Evolutionary conservation across 1,140 invertebrate genomes (phyloP).

Genomic region (Macrobrachium nipponense): DNA sequence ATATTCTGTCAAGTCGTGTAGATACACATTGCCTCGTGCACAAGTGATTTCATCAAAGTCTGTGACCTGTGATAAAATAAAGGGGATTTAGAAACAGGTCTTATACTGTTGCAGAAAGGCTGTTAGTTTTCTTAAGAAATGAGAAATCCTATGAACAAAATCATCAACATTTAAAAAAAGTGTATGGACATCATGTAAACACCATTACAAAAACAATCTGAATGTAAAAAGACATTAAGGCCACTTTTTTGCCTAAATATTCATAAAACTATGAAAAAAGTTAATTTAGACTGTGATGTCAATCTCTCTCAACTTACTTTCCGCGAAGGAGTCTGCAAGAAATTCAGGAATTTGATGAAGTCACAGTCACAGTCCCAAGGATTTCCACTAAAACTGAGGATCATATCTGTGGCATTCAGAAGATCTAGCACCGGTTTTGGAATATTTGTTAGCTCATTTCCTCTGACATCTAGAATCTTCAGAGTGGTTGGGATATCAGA

Average conservation of each 20-base stretch:
- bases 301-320: constrained; percentile 65
- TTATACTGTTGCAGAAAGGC: too few species aligned
- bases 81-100: too few species aligned
- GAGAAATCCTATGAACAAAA: too few species aligned
- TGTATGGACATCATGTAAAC: too few species aligned
- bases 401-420: constrained; percentile 66
- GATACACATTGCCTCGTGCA: constrained; percentile 58
- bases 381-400: constrained; percentile 73
- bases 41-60: constrained; percentile 36
- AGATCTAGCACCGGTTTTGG: constrained; percentile 12
- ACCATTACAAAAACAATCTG: too few species aligned
- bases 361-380: constrained; percentile 77
- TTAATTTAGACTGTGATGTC: neutral
- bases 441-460: constrained; percentile 72
- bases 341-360: constrained; percentile 71
- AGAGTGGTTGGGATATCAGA: constrained; percentile 66
- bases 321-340: constrained; percentile 71
- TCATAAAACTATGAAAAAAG: too few species aligned
- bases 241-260: too few species aligned
- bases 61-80: constrained; percentile 24
- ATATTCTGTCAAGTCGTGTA: constrained; percentile 69
- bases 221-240: too few species aligned
- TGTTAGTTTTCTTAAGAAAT: too few species aligned
- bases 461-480: constrained; percentile 71
- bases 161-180: too few species aligned